Evolutionary conservation across 23 tunicate species (phyloP), one percentile per base, ranked within the genome.

Genomic region (Halocynthia aurantium): DNA sequence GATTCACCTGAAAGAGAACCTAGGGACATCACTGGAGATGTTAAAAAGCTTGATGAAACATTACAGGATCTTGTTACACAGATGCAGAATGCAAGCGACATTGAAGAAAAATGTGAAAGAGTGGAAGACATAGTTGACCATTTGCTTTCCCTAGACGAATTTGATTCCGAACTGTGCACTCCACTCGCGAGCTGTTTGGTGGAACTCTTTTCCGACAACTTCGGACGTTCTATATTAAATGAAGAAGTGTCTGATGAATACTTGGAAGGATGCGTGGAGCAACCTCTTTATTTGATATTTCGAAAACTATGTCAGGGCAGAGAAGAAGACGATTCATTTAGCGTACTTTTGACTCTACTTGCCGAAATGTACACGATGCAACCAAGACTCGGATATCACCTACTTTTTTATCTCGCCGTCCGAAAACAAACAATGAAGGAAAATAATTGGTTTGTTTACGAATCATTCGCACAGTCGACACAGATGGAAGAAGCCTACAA

Each of bases 81-180:
- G 50, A 44, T 88, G 76, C 82, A 83, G 76, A 72, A 78, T 17
- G 77, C 88, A 57, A 86, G 74, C 6, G 95, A 88, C 57, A 55
- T 83, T 70, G 95, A 88, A 52, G 95, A 88, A 61, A 83, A 86
- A 88, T 88, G 95, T 73, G 95, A 88, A 74, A 71, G 95, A 20
- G 76, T 88, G 52, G 88, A 88, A 62, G 95, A 88, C 61, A 80
- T 88, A 51, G 81, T 88, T 5, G 95, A 88, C 63, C 95, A 88
- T 57, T 77, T 88, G 50, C 56, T 83, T 22, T 83, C 88, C 10
- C 60, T 88, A 78, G 96, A 89, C 55, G 96, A 89, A 60, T 89
- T 89, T 70, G 96, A 89, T 82, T 80, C 62, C 10, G 96, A 89
- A 10, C 62, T 89, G 55, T 84, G 85, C 55, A 53, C 75, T 6